A percentile compares a stretch with the other conserved stretches of the same genome.
Conservation (phyloP, 2,888 invertebrate genomes). For the Disparrhopalites patrizii region DNA sequence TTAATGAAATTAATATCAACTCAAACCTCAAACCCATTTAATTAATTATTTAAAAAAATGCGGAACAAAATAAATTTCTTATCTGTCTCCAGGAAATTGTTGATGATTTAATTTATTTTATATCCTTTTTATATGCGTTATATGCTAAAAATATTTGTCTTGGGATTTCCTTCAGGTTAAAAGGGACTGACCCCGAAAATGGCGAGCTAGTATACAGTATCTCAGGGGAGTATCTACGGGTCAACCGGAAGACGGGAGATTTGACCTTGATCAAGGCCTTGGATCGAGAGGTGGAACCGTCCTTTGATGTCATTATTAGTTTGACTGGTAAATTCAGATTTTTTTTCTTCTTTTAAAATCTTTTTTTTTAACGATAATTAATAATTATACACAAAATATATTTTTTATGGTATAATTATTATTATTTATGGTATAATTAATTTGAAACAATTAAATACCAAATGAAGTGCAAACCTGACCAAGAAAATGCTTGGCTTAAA, state of each 20-base stretch:
- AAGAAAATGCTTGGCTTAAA: no score
- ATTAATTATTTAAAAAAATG: no score
- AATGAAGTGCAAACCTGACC: no score
- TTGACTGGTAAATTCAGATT: constrained; percentile 61
- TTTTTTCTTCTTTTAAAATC: neutral
- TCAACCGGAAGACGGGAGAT: constrained; percentile 70
- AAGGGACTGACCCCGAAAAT: constrained; percentile 71
- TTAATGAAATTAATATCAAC: no score
- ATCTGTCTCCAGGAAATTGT: no score
- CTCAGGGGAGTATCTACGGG: constrained; percentile 74
- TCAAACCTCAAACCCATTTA: no score
- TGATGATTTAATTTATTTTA: no score
- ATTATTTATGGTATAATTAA: no score
- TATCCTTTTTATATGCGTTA: no score
- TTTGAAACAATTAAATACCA: no score
- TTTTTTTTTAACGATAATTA: neutral
- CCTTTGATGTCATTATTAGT: constrained; percentile 74
- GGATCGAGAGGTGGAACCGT: constrained; percentile 67
- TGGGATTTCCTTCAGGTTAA: constrained; percentile 28
- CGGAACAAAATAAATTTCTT: no score
- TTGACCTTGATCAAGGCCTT: constrained; percentile 66
- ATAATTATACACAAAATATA: neutral
- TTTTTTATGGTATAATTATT: neutral
- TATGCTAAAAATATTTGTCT: no score
- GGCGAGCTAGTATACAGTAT: constrained; percentile 70